Base-by-base conservation (phyloP, 2,888 invertebrate genomes). In the Imbricaverruca yamaguchii region DNA sequence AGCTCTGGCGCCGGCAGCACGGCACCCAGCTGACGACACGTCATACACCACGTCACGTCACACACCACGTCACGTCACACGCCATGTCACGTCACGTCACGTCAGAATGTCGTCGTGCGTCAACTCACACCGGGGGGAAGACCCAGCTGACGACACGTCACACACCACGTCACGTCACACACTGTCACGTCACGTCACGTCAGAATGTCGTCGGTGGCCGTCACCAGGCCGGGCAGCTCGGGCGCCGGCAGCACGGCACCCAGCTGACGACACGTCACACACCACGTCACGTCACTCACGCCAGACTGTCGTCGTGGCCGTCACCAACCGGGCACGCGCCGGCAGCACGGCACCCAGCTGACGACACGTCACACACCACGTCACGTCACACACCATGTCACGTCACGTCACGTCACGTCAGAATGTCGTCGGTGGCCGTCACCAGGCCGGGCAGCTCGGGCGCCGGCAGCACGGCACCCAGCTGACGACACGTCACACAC, bases 211-310 rank as follows among this genome's bases (percentile, higher is more conserved):
- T 39, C 39, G 39, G 39, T 39, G 4, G 39, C 39, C 8, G 74
- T 74, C 53, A 74, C 53, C 74, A 74, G 74, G 1, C 74, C 53
- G 18, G 74, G 74, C 53, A 74, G 53, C 15, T 15, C 7, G 18
- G 74, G 74, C 74, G 74, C 74, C 74, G 74, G 74, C 74, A 74
- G 53, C 74, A 74, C 74, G 18, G 53, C 53, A 18, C 74, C 74
- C 74, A 74, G 74, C 74, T 74, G 74, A 0, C 15, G 74, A 13
- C 74, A 59, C 59, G 59, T 11, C 12, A 59, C 11, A 7, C 7
- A 2, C 11, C n/a, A n/a, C 12, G 59, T 59, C 59, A 59, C 39
- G 39, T n/a, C n/a, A n/a, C n/a, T n/a, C n/a, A n/a, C n/a, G n/a
- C n/a, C n/a, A n/a, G n/a, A n/a, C n/a, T n/a, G n/a, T n/a, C n/a